phyloP scores from a whole-genome alignment of 2,888 invertebrate genomes.

The Cephus nigrinus region DNA sequence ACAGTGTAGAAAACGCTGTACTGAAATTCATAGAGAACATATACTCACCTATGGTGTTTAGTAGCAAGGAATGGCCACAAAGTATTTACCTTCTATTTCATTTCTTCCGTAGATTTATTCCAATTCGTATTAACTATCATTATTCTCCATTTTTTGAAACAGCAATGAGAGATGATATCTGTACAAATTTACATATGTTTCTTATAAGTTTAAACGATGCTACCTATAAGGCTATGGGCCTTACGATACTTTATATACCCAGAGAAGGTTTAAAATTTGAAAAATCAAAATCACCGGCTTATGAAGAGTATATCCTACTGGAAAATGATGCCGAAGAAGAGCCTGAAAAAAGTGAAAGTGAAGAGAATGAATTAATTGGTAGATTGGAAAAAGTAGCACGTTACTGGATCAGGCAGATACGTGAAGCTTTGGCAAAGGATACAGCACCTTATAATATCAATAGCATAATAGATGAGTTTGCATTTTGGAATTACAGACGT shows the following conservation, averaged over 20 bases:
- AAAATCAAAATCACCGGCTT: constrained; percentile 1
- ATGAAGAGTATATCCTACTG: constrained; percentile 37
- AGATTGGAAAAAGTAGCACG: constrained; percentile 52
- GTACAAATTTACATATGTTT: constrained; percentile 68
- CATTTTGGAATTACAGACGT: constrained; percentile 65
- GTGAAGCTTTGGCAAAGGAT: constrained; percentile 59
- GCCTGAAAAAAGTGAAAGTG: constrained; percentile 4
- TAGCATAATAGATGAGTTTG: constrained; percentile 57
- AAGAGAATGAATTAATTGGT: constrained; percentile 35
- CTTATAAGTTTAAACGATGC: constrained; percentile 68
- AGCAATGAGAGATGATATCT: constrained; percentile 66
- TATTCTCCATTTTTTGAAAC: constrained; percentile 6
- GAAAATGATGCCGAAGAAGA: constrained; percentile 64
- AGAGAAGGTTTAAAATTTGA: constrained; percentile 61
- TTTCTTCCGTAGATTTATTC: constrained; percentile 1
- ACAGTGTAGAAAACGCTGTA: constrained; percentile 34
- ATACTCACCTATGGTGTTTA: constrained; percentile 66
- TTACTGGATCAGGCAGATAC: constrained; percentile 71
- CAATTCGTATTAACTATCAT: background rate
- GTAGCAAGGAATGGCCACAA: constrained; percentile 68
- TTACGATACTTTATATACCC: constrained; percentile 71
- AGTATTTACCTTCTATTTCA: constrained; percentile 61
- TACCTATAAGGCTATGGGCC: constrained; percentile 68
- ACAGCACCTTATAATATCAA: constrained; percentile 40
- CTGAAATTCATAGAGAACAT: constrained; percentile 53